Base-by-base conservation (phyloP, 2,797 vertebrate genomes). In the Dendrocincla fuliginosa region DNA sequence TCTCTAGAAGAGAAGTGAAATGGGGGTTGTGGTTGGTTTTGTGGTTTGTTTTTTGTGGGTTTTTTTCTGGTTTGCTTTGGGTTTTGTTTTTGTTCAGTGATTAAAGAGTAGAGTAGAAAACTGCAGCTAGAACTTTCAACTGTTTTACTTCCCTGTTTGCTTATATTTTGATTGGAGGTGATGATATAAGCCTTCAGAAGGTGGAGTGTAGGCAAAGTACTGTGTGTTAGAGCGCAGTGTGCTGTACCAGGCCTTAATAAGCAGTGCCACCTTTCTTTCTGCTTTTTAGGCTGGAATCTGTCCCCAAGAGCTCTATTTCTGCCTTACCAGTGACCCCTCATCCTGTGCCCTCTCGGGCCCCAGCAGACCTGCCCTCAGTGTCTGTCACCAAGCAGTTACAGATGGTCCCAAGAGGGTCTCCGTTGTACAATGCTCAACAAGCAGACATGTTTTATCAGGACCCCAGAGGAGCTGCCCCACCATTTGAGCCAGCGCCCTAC, bases 401-500 rank as follows among this genome's bases (percentile, higher is more conserved):
- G 19, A 98, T 99, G 94, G 98, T 99, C 32, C 92, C 99, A 22
- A 98, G 99, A 92, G 98, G 98, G 32, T 99, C 99, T 12, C 98
- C 98, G 47, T 47, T 99, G 79, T 99, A 99, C 95, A 96, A 98
- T 17, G 93, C 98, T 77, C 99, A 98, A 50, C 98, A 98, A 77
- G 83, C 98, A 25, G 99, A 99, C 87, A 98, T 99, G 88, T 99
- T 99, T 97, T 99, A 99, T 87, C 97, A 97, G 13, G 99, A 99
- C 69, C 95, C 98, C 60, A 98, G 99, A 77, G 98, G 98, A 55
- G 98, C 98, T 67, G 98, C 98, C 6, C 98, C 99, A 57, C 98
- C 98, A 4, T 99, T 99, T 97, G 99, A 99, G 37, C 96, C 98
- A 82, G 96, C 98, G 3, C 98, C 99, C 50, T 99, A 99, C 92